phyloP scores from a whole-genome alignment of 2,888 invertebrate genomes.

The Cephus sareptanus region DNA sequence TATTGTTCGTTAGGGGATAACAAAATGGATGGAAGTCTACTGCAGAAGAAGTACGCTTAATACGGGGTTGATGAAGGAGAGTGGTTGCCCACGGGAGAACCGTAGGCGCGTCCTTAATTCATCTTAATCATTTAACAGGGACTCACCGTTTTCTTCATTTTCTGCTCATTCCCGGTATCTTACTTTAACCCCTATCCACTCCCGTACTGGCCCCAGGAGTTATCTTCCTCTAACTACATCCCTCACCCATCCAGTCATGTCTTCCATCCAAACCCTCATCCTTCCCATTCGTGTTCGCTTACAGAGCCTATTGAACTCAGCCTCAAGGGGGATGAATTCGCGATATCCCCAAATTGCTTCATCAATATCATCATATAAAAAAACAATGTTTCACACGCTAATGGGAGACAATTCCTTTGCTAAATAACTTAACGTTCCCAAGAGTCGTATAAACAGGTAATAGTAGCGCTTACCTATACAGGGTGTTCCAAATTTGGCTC shows the following conservation, averaged over 20 bases:
- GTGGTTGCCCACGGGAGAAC: no score
- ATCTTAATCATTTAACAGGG: constrained; percentile 22
- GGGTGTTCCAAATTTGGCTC: no score
- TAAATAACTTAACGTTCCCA: background rate
- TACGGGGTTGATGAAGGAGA: no score
- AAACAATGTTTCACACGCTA: background rate
- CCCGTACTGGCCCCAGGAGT: no score
- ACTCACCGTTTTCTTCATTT: background rate
- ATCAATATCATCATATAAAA: background rate
- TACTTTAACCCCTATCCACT: no score
- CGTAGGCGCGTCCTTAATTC: constrained; percentile 26
- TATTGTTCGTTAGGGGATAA: background rate
- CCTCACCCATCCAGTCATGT: background rate
- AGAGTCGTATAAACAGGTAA: background rate
- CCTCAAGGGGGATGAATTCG: constrained; percentile 3
- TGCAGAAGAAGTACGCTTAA: no score
- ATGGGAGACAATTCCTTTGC: background rate
- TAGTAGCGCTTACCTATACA: no score
- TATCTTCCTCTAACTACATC: background rate
- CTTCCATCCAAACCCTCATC: background rate
- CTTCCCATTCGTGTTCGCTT: constrained; percentile 18
- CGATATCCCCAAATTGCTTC: background rate
- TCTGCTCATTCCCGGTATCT: background rate
- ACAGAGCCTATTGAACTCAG: constrained; percentile 19
- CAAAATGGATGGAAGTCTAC: no score